Conservation (phyloP, 2,113 vertebrate genomes). For the Solea solea region DNA sequence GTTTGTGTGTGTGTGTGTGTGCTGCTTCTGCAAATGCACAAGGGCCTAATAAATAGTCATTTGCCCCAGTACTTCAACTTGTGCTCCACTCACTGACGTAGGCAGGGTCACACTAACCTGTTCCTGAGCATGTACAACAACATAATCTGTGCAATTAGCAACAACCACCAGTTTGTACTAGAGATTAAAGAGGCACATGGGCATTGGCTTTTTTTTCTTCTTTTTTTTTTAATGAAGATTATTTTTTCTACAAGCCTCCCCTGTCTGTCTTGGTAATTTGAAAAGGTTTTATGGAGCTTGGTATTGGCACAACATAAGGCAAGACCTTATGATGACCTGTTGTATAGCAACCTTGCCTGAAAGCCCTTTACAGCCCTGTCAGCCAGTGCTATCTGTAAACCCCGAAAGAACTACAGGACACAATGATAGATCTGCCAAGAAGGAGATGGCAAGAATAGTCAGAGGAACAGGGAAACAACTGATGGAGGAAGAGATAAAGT, state of each 20-base stretch:
- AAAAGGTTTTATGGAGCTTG: slow-evolving; percentile 8
- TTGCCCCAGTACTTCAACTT: slow-evolving; percentile 16
- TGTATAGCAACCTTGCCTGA: slow-evolving; percentile 23
- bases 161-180: slow-evolving; percentile 13
- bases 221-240: background rate
- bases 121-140: slow-evolving; percentile 18
- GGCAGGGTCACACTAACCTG: slow-evolving; percentile 35
- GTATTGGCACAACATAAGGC: slow-evolving; percentile 11
- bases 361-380: slow-evolving; percentile 29
- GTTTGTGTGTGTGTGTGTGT: background rate
- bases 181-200: slow-evolving; percentile 25
- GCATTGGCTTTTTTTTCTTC: slow-evolving; percentile 4
- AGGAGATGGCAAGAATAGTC: slow-evolving; percentile 14
- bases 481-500: slow-evolving; percentile 48
- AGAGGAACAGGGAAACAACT: slow-evolving; percentile 21
- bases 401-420: slow-evolving; percentile 24
- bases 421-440: slow-evolving; percentile 19
- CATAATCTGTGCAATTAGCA: slow-evolving; percentile 36
- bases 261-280: slow-evolving; percentile 14
- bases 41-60: slow-evolving; percentile 6
- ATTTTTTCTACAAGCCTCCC: background rate
- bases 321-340: slow-evolving; percentile 30
- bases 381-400: slow-evolving; percentile 25
- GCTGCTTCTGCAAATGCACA: background rate
- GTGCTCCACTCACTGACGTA: background rate